Evolutionary conservation across 2,113 vertebrate species (phyloP).

Genomic region (Ictalurus furcatus): DNA sequence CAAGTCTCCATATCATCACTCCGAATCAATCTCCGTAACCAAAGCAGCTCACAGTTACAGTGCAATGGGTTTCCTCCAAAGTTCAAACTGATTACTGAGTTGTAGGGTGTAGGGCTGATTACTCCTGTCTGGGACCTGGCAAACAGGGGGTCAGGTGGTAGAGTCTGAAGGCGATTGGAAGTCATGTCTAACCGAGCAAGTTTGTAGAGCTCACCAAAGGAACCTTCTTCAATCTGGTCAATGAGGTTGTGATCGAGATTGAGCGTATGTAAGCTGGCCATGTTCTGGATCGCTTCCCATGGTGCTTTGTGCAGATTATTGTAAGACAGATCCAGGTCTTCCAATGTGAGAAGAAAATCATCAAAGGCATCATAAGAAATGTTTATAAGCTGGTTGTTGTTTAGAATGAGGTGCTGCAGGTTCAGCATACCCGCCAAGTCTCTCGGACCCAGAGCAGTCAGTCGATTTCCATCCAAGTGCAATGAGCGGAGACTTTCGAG

Average conservation of each 20-base stretch:
- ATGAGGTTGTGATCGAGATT: conserved; percentile 92
- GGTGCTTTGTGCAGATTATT: conserved; percentile 86
- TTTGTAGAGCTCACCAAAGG: conserved; percentile 85
- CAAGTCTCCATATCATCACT: conserved; percentile 90
- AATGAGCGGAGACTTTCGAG: conserved; percentile 87
- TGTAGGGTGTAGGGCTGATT: conserved; percentile 82
- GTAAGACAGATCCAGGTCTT: conserved; percentile 91
- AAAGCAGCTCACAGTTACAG: conserved; percentile 90
- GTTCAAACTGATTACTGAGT: conserved; percentile 79
- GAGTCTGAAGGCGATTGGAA: conserved; percentile 84
- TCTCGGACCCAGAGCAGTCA: conserved; percentile 75
- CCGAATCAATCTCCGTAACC: conserved; percentile 82
- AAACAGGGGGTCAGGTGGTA: conserved; percentile 87
- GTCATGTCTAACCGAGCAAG: conserved; percentile 90
- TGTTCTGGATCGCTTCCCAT: conserved; percentile 87
- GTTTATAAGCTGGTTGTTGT: conserved; percentile 85
- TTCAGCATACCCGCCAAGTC: conserved; percentile 82
- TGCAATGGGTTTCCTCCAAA: conserved; percentile 90
- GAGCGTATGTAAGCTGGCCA: conserved; percentile 86
- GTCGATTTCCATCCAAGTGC: conserved; percentile 86
- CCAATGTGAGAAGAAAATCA: conserved; percentile 83
- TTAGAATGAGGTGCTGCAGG: conserved; percentile 88
- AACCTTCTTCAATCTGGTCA: conserved; percentile 81
- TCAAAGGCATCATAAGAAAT: conserved; percentile 81
- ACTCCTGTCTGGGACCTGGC: conserved; percentile 77